Percentiles rank a stretch among this genome's conserved stretches.
Evolutionary conservation across 2,113 vertebrate genomes (phyloP).

Genomic region (Psettodes erumei): DNA sequence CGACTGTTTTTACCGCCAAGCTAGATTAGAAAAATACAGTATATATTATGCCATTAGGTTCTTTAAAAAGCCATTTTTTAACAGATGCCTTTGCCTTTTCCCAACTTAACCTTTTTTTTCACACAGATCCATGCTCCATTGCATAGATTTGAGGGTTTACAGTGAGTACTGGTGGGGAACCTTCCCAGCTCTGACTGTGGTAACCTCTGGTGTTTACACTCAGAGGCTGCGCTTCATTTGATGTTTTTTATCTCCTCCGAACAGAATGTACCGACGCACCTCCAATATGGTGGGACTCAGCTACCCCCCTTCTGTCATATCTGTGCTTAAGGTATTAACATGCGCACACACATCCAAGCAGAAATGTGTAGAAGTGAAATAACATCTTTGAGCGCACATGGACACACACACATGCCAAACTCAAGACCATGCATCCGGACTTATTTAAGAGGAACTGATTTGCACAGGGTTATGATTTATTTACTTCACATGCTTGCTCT

Average conservation of each 20-base stretch:
- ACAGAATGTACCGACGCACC: constrained; percentile 97
- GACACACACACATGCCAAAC: background rate
- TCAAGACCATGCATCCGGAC: background rate
- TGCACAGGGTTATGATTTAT: background rate
- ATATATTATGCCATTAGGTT: no score
- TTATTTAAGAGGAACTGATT: background rate
- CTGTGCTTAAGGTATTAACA: constrained; percentile 92
- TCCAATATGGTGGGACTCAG: constrained; percentile 99
- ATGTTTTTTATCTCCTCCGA: constrained; percentile 80
- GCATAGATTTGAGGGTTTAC: constrained; percentile 35
- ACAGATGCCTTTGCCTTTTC: background rate
- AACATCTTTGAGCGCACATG: constrained; percentile 2
- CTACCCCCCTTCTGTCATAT: constrained; percentile 94
- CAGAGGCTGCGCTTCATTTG: constrained; percentile 54
- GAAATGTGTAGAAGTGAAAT: constrained; percentile 13
- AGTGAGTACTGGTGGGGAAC: constrained; percentile 28
- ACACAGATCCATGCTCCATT: constrained; percentile 12
- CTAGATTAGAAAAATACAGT: no score
- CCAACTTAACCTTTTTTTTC: constrained; percentile 28
- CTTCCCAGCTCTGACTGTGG: constrained; percentile 40
- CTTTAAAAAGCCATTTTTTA: no score
- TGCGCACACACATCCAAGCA: constrained; percentile 32
- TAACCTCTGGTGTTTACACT: constrained; percentile 56
- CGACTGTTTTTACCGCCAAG: no score
- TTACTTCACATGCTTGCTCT: no score